phyloP scores from a whole-genome alignment of 2,797 vertebrate genomes.

The Protosalanx chinensis region DNA sequence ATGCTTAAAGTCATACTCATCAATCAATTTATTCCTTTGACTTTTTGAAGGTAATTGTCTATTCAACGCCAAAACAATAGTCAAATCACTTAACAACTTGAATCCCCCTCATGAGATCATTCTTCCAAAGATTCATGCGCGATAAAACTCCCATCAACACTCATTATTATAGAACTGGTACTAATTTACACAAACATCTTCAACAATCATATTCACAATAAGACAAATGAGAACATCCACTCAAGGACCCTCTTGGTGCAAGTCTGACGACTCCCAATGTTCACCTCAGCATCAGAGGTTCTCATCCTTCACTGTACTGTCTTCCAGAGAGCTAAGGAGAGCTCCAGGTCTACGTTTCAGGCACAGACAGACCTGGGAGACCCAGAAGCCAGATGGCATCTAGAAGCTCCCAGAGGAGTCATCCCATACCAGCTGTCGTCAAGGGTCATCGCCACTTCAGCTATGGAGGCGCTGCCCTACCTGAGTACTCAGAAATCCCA shows the following conservation, averaged over 20 bases:
- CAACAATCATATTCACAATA: background rate
- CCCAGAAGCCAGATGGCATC: constrained; percentile 47
- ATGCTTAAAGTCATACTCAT: background rate
- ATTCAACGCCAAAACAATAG: background rate
- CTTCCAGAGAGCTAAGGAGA: background rate
- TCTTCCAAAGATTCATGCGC: background rate
- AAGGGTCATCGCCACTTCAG: constrained; percentile 59
- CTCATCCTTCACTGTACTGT: background rate
- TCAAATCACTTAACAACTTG: background rate
- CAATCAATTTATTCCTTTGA: background rate
- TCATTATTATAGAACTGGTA: background rate
- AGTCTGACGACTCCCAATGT: background rate
- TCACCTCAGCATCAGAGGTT: background rate
- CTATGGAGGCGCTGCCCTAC: constrained; percentile 55
- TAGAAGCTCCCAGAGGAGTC: constrained; percentile 40
- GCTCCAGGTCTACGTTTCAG: background rate
- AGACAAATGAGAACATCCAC: background rate
- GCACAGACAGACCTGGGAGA: constrained; percentile 9
- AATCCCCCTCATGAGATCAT: background rate
- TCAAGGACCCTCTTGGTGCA: background rate
- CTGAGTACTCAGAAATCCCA: constrained; percentile 47
- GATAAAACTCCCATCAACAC: background rate
- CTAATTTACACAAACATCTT: background rate
- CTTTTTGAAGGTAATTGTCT: background rate
- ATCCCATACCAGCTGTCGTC: constrained; percentile 42